Evolutionary conservation across 2,888 invertebrate genomes (phyloP), one percentile per base, ranked within the genome.

Genomic region (Chrysopilus asiliformis): DNA sequence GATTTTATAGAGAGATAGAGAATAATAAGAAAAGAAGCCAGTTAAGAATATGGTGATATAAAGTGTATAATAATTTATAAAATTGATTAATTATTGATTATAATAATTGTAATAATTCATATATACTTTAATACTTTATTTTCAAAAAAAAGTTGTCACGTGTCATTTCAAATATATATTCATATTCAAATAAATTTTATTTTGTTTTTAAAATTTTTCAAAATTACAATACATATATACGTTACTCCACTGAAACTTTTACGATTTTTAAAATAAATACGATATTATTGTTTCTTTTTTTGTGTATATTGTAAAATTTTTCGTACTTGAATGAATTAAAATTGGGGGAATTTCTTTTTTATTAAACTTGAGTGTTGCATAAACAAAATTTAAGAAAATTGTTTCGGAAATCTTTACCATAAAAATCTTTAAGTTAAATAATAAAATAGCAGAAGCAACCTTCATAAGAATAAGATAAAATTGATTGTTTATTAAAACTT

Each of bases 181-280:
- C 31, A 25, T 36, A 39, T 34, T 27, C 36, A 39, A 39, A 39
- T 36, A 39, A 42, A 36, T 34, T 39, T 35, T 27, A 28, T n/a
- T n/a, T n/a, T n/a, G n/a, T n/a, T n/a, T n/a, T n/a, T n/a, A n/a
- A n/a, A n/a, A n/a, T n/a, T n/a, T n/a, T n/a, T 34, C 19, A 30
- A 30, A 30, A 16, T 13, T 18, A 40, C 16, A 36, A 39, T 40
- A 42, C 42, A 40, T 34, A 40, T 40, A 42, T 42, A 42, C 42
- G 42, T 42, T 40, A 42, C 42, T 26, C 30, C 20, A 36, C n/a
- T n/a, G n/a, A 8, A 22, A 22, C 10, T 22, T 22, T 22, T 8
- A 10, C 10, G 10, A 22, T 22, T 22, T 22, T 22, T 6, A 22
- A 22, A 22, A 22, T 22, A 22, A 22, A 8, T 22, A 8, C 22